Evolutionary conservation across 2,113 vertebrate genomes (phyloP).

Genomic region (Lophotis ruficrista): DNA sequence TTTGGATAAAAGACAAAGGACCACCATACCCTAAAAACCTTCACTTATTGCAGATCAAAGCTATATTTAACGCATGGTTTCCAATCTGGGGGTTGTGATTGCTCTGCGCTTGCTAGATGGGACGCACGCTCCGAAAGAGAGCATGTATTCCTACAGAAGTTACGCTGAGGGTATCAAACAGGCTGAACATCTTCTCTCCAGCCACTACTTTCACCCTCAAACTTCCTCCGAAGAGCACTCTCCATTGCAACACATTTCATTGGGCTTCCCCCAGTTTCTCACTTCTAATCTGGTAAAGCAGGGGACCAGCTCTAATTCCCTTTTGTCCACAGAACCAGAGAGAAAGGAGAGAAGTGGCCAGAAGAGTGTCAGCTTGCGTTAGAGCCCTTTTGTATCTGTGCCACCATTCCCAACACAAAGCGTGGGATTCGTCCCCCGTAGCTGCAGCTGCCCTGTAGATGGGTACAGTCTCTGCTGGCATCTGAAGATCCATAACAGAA

Average conservation of each 20-base stretch:
- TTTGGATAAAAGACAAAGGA: neutral
- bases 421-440: neutral
- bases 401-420: neutral
- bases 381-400: neutral
- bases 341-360: neutral
- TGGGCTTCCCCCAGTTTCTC: neutral
- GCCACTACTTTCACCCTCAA: neutral
- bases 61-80: neutral
- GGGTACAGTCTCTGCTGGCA: neutral
- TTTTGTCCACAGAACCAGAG: neutral
- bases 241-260: neutral
- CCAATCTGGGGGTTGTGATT: neutral
- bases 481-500: neutral
- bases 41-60: rapidly evolving
- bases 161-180: neutral
- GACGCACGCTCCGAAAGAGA: neutral
- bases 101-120: neutral
- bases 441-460: neutral
- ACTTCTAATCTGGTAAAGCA: neutral
- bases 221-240: neutral
- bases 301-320: neutral
- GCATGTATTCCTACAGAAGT: neutral
- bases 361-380: neutral
- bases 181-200: neutral
- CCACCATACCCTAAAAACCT: neutral